Conservation (phyloP, 1,140 invertebrate genomes). For the Goniozus legneri region DNA sequence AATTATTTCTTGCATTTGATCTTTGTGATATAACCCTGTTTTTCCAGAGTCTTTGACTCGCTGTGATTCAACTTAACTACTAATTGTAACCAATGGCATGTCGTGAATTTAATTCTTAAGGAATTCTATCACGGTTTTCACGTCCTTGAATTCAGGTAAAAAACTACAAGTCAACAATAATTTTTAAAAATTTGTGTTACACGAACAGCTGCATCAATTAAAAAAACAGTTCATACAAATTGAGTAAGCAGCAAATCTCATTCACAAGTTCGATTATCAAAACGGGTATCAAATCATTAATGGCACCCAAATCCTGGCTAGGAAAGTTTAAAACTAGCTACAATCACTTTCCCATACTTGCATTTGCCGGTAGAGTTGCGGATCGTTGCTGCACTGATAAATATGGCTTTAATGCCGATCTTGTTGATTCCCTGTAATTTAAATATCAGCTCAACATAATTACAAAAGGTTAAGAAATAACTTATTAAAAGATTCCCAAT, state of each 20-base stretch:
- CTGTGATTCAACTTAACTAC: not conserved
- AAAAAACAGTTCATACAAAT: not conserved
- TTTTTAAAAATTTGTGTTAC: not conserved
- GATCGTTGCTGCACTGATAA: conserved; percentile 67
- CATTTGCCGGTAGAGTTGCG: conserved; percentile 68
- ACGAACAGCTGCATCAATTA: too few species aligned
- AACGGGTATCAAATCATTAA: conserved; percentile 7
- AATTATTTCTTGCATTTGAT: not conserved
- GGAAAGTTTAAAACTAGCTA: conserved; percentile 14
- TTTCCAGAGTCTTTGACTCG: conserved; percentile 5
- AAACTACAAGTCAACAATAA: not conserved
- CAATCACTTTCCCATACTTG: conserved; percentile 56
- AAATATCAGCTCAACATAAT: too few species aligned
- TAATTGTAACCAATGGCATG: not conserved
- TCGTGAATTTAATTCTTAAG: not conserved
- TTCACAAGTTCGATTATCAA: conserved; percentile 6
- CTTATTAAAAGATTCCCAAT: too few species aligned
- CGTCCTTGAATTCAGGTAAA: not conserved
- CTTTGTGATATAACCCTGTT: conserved; percentile 9
- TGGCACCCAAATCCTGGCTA: conserved; percentile 5
- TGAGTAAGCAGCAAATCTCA: conserved; percentile 3
- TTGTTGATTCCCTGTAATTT: conserved; percentile 77
- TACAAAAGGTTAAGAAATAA: too few species aligned
- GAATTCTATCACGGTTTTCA: not conserved
- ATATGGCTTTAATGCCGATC: conserved; percentile 69